Evolutionary conservation across 2,888 invertebrate species (phyloP).

Genomic region (Acanthosepion lycidas): DNA sequence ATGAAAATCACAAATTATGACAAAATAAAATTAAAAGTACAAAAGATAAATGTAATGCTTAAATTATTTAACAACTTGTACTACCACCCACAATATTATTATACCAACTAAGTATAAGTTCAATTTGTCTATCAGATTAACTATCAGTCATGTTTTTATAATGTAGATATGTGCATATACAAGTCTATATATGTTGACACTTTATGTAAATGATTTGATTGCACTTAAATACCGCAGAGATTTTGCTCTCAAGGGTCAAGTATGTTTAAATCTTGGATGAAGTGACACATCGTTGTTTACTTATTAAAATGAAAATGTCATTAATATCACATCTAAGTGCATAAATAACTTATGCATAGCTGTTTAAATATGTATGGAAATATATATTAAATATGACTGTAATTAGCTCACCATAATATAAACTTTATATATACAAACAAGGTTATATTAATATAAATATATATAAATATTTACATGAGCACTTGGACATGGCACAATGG

Average conservation of each 20-base stretch:
- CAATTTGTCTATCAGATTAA: neutral
- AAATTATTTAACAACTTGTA: neutral
- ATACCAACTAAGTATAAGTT: neutral
- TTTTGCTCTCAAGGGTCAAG: neutral
- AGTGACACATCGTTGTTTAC: conserved; percentile 2
- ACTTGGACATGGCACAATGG: no score
- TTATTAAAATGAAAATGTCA: neutral
- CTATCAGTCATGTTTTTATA: neutral
- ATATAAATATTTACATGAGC: no score
- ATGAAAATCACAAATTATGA: no score
- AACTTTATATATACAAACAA: no score
- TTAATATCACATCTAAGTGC: neutral
- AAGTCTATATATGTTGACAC: neutral
- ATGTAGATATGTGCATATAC: neutral
- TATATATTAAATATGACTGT: no score
- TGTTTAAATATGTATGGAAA: no score
- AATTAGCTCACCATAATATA: no score
- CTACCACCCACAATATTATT: neutral
- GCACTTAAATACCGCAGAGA: neutral
- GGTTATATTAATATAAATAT: no score
- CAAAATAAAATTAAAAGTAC: no score
- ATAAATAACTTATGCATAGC: no score
- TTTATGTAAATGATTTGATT: neutral
- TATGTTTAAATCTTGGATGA: neutral
- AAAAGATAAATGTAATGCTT: no score